Evolutionary conservation across 2,888 invertebrate species (phyloP), one percentile per base, ranked within the genome.

Genomic region (Aporophyla nigra): DNA sequence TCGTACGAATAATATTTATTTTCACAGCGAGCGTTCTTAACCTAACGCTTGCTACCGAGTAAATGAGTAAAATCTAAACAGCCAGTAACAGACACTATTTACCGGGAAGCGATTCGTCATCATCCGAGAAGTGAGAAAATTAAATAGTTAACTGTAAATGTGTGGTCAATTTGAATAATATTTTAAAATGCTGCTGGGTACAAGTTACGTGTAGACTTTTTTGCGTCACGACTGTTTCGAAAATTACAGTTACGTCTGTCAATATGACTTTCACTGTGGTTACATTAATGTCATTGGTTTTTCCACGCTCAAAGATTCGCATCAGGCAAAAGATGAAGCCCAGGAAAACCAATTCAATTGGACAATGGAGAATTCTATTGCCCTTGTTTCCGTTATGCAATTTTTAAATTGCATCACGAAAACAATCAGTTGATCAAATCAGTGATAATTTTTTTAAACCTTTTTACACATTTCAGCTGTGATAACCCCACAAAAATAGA

Each of bases 41-140:
- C 46, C 0, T 51, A 49, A 5, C 6, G 66, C 27, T 40, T 1
- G 78, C 24, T 63, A 24, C 1, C 0, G 46, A 53, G 65, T 68
- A 62, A 79, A 86, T 82, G 79, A 86, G 86, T 87, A 86, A 87
- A 86, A 86, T 69, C 7, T 43, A 51, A 21, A 61, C 46, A 71
- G 54, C 0, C 43, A 14, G 63, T 54, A 78, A 53, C 46, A 53
- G n/a, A 46, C 46, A 6, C 0, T 14, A 46, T 74, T 86, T 87
- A 86, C 79, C 74, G 71, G 74, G 86, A 87, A 87, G 51, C 12
- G 67, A 59, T 85, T 68, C 79, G 81, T 81, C 84, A 85, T 59
- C 21, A 2, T 6, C 51, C 33, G 27, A 65, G 56, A 51, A 72
- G 59, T 43, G 63, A 69, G 65, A 75, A 79, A 75, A 79, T 66